These are phyloP conservation scores for Phataginus tetradactyla DNA, from an alignment of 2,797 vertebrate genomes.

Conservation along the genomic window DNA sequence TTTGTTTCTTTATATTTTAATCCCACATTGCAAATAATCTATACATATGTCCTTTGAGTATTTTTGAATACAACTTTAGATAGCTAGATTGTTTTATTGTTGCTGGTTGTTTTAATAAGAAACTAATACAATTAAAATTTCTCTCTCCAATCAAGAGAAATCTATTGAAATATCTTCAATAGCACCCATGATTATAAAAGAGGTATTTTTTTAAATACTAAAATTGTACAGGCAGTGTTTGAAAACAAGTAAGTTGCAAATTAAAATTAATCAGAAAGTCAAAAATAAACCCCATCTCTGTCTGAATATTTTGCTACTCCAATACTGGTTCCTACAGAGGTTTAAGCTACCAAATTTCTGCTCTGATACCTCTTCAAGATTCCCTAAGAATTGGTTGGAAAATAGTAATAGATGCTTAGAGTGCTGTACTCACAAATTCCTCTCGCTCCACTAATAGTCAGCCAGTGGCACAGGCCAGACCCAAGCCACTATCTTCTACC, in stretches of 20 bases:
- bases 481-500: too few species aligned
- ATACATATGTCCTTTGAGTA: background rate
- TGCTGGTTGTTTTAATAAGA: background rate
- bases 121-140: background rate
- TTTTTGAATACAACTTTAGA: background rate
- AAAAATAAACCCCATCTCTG: background rate
- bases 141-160: background rate
- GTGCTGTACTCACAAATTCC: too few species aligned
- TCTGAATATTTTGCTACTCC: background rate
- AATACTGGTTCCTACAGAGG: too few species aligned
- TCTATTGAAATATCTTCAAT: background rate
- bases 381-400: too few species aligned
- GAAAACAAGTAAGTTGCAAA: background rate
- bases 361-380: too few species aligned
- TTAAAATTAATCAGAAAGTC: background rate
- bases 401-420: too few species aligned
- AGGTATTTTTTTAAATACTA: background rate
- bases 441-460: too few species aligned
- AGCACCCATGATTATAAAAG: background rate
- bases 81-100: background rate
- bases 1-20: slow-evolving; percentile 13
- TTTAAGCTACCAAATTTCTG: too few species aligned
- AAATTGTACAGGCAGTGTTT: background rate
- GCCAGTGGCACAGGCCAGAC: too few species aligned
- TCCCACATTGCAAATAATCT: background rate